Evolutionary conservation across 2,888 invertebrate species (phyloP), one percentile per base, ranked within the genome.

Genomic region (Linyphia triangularis): DNA sequence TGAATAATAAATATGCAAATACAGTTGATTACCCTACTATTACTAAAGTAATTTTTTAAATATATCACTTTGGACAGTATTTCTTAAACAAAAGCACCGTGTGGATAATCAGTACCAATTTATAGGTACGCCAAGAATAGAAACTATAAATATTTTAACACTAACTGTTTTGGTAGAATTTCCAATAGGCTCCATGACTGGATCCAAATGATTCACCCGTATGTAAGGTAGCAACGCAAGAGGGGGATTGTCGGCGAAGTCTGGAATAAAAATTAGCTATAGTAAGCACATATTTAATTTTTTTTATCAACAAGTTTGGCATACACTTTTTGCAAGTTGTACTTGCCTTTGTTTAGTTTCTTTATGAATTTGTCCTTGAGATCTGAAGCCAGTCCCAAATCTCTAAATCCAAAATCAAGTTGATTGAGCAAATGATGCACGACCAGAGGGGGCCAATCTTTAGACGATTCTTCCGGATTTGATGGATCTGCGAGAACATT

Each of bases 391-490:
- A 97, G 94, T 90, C 93, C 94, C 90, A 94, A 92, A 89, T 93
- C 93, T 89, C 92, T 92, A 43, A 91, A 90, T 70, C 92, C 92
- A 84, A 92, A 91, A 22, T 92, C 90, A 5, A 94, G 95, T 92
- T 95, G 94, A 3, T 94, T 94, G 79, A 98, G 94, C 90, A 98
- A 95, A 90, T 96, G 94, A 93, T 98, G 97, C 91, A 98, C 94
- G 90, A 97, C 95, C 94, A 98, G 97, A 91, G 97, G 96, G 90
- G 96, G 96, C 91, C 96, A 96, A 94, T 98, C 97, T 95, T 97
- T 96, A 92, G 98, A 95, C 16, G n/a, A 51, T 91, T 97, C 96
- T 92, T 96, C 96, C 93, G 95, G 95, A 90, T 51, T 72, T 30
- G 73, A 51, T 67, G 70, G 59, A 33, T 85, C 84, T 77, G 24